Evolutionary conservation across 1,140 invertebrate genomes (phyloP).

Genomic region (Saccostrea glomerata): DNA sequence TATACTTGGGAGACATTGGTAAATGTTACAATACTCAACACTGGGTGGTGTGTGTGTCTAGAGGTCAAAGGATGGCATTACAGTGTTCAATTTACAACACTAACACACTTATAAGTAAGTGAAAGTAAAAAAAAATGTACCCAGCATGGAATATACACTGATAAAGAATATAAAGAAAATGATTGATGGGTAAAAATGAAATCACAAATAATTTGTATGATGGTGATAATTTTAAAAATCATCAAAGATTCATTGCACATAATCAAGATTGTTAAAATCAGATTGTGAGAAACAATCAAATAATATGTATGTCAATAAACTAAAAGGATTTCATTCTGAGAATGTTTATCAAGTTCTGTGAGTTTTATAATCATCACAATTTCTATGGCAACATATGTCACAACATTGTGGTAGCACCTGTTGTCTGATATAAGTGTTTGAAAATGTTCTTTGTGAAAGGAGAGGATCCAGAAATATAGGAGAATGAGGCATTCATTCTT

Average conservation of each 20-base stretch:
- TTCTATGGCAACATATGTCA: slow-evolving; percentile 31
- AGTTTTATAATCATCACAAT: slow-evolving; percentile 18
- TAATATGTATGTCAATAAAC: slow-evolving; percentile 12
- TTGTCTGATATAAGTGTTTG: slow-evolving; percentile 16
- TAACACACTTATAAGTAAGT: neutral
- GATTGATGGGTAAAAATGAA: neutral
- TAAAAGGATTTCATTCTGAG: slow-evolving; percentile 29
- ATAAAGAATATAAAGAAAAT: neutral
- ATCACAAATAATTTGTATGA: slow-evolving; percentile 13
- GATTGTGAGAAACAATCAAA: neutral
- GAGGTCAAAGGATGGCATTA: neutral
- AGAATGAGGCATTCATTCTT: neutral
- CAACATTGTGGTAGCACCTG: slow-evolving; percentile 31
- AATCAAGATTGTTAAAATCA: slow-evolving; percentile 27
- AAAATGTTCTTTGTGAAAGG: neutral
- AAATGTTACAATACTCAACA: neutral
- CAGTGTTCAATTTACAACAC: neutral
- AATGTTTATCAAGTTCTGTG: slow-evolving; percentile 2
- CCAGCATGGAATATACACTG: neutral
- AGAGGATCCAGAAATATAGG: neutral
- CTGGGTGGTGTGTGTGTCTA: neutral
- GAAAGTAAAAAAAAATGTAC: neutral
- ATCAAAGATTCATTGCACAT: slow-evolving; percentile 20
- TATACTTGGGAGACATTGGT: neutral
- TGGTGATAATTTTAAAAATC: neutral